A percentile compares a stretch with the other conserved stretches of the same genome.
These are phyloP conservation scores for Subanguina moxae DNA, from an alignment of 1,140 invertebrate genomes.

Conservation along the genomic window DNA sequence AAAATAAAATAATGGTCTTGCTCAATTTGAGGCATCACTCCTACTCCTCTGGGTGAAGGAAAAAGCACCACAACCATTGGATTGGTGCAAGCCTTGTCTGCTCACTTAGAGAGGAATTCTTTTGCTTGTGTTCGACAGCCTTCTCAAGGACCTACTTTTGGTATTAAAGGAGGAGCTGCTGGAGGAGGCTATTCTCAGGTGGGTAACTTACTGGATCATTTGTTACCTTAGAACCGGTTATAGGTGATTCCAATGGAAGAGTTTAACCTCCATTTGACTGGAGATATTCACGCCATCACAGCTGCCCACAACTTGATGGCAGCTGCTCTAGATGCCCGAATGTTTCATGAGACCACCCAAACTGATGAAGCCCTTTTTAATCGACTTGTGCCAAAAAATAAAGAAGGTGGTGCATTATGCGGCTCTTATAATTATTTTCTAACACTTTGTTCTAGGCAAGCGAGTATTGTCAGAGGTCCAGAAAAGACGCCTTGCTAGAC, in stretches of 20 bases:
- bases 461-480: conserved; percentile 48
- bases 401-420: conserved; percentile 64
- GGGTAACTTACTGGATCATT: neutral
- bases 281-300: conserved; percentile 94
- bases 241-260: conserved; percentile 97
- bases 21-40: conserved; percentile 73
- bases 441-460: conserved; percentile 36
- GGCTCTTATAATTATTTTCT: neutral
- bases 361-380: conserved; percentile 78
- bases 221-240: conserved; percentile 62
- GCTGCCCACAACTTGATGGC: conserved; percentile 84
- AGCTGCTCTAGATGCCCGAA: conserved; percentile 78
- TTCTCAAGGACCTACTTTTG: conserved; percentile 96
- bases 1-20: neutral
- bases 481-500: conserved; percentile 46
- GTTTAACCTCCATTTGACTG: conserved; percentile 96
- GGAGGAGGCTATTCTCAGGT: conserved; percentile 80
- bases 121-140: conserved; percentile 95
- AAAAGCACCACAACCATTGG: conserved; percentile 93
- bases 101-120: conserved; percentile 77
- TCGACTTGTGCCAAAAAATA: conserved; percentile 75
- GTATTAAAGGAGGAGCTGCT: conserved; percentile 82
- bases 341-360: conserved; percentile 90
- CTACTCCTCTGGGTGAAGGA: conserved; percentile 91
- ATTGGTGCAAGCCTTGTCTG: conserved; percentile 81